Conservation (phyloP, 2,888 invertebrate genomes). For the Leptinotarsa peninsularis region DNA sequence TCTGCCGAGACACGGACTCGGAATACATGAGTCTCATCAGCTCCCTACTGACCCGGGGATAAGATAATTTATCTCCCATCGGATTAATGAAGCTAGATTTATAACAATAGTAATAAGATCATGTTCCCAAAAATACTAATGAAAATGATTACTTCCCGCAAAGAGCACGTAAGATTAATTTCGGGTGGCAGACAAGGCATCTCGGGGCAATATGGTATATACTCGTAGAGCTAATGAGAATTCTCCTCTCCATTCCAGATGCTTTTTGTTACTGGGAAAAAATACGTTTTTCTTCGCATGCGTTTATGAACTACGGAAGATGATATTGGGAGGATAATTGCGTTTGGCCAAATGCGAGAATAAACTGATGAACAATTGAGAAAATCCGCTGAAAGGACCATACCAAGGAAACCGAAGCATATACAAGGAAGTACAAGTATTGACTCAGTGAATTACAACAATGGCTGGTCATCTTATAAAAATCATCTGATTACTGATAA, state of each 20-base stretch:
- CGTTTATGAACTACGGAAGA: constrained; percentile 28
- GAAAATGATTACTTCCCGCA: constrained; percentile 39
- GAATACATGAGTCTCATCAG: constrained; percentile 49
- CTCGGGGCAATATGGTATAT: constrained; percentile 37
- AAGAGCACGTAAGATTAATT: constrained; percentile 29
- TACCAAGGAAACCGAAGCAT: too few species aligned
- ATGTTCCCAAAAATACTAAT: constrained; percentile 42
- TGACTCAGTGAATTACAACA: too few species aligned
- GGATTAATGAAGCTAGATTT: constrained; percentile 48
- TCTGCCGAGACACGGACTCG: constrained; percentile 36
- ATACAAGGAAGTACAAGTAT: too few species aligned
- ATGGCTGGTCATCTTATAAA: too few species aligned
- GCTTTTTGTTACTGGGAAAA: constrained; percentile 31
- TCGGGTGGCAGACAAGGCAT: constrained; percentile 31
- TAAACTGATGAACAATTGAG: neutral
- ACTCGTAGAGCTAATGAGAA: constrained; percentile 32
- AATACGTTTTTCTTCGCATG: constrained; percentile 25
- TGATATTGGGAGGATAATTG: constrained; percentile 6
- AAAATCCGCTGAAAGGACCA: too few species aligned
- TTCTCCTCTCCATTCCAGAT: constrained; percentile 33
- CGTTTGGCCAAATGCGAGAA: neutral
- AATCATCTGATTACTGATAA: too few species aligned
- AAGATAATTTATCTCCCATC: constrained; percentile 47
- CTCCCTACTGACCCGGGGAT: constrained; percentile 51
- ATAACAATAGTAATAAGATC: constrained; percentile 45